Base-by-base conservation (phyloP, 2,797 vertebrate species). In the Ptychadena robeensis region DNA sequence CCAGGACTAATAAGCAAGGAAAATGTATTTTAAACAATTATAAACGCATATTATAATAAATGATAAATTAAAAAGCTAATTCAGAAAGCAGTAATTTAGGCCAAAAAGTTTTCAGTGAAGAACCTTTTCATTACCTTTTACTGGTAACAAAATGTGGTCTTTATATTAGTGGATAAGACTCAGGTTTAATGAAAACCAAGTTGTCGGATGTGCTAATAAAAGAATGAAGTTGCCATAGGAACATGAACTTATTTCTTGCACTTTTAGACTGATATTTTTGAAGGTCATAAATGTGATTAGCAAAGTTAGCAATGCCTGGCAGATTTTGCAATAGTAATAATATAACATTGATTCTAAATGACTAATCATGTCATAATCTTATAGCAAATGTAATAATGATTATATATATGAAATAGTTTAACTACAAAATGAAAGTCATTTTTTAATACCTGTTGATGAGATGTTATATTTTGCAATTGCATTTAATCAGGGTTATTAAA, bases 211-310 rank as follows among this genome's bases (percentile, higher is more conserved):
- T 63, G 22, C 65, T 73, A 79, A 79, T 83, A 78, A 83, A 75
- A 83, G n/a, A 82, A 79, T 72, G 1, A 72, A 15, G 69, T 83
- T 79, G 69, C 75, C 32, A 73, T 79, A 75, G 82, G 71, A 83
- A 83, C 64, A 28, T 83, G 82, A 83, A 83, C 82, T 79, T 83
- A 79, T 59, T 73, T 28, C 75, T 66, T 78, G 68, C 48, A 72
- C 65, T 79, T 73, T 83, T 83, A 68, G 64, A 79, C 75, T 83
- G 75, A 73, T 79, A 83, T 79, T 83, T 79, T 83, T 83, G 82
- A 83, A 83, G 79, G 82, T 83, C 82, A 83, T 73, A 79, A 79
- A 83, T 79, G 69, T 79, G 75, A 83, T 79, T 83, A 83, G 59
- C 40, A 73, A 79, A 79, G 82, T 83, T 83, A 79, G 69, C 69